Evolutionary conservation across 2,797 vertebrate species (phyloP).

Genomic region (Lithobates pipiens): DNA sequence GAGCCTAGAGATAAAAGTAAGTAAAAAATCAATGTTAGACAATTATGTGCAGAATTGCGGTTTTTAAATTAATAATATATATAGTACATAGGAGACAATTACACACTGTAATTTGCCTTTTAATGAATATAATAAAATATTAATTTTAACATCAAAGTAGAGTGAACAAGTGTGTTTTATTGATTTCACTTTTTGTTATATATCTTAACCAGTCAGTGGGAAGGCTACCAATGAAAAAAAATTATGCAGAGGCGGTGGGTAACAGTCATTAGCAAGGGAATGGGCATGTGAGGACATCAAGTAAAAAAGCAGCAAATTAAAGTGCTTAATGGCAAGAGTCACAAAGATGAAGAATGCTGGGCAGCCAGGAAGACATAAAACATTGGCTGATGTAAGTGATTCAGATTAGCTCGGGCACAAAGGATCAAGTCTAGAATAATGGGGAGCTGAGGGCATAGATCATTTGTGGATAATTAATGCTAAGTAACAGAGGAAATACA

Average conservation of each 20-base stretch:
- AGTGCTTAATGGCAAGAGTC: slow-evolving; percentile 35
- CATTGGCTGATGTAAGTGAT: slow-evolving; percentile 9
- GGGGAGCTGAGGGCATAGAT: not conserved
- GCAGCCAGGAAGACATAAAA: slow-evolving; percentile 52
- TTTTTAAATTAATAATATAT: slow-evolving; percentile 55
- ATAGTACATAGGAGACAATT: slow-evolving; percentile 50
- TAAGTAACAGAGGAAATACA: not conserved
- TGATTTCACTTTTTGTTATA: slow-evolving; percentile 46
- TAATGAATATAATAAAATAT: slow-evolving; percentile 61
- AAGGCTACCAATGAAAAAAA: slow-evolving; percentile 2
- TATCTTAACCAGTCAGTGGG: slow-evolving; percentile 38
- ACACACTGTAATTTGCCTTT: slow-evolving; percentile 52
- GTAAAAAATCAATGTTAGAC: slow-evolving; percentile 54
- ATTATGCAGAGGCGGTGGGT: slow-evolving; percentile 26
- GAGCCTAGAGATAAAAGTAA: slow-evolving; percentile 37
- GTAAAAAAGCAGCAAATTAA: slow-evolving; percentile 9
- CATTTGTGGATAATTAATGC: slow-evolving; percentile 18
- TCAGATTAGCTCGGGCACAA: slow-evolving; percentile 23
- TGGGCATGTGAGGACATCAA: slow-evolving; percentile 52
- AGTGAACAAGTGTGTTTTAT: slow-evolving; percentile 54
- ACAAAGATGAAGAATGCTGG: slow-evolving; percentile 23
- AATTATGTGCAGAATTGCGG: slow-evolving; percentile 38
- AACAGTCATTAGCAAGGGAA: slow-evolving; percentile 39
- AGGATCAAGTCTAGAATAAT: slow-evolving; percentile 21
- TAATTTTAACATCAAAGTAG: slow-evolving; percentile 52